Conservation (phyloP, 2,797 vertebrate genomes). For the Phataginus tetradactyla region DNA sequence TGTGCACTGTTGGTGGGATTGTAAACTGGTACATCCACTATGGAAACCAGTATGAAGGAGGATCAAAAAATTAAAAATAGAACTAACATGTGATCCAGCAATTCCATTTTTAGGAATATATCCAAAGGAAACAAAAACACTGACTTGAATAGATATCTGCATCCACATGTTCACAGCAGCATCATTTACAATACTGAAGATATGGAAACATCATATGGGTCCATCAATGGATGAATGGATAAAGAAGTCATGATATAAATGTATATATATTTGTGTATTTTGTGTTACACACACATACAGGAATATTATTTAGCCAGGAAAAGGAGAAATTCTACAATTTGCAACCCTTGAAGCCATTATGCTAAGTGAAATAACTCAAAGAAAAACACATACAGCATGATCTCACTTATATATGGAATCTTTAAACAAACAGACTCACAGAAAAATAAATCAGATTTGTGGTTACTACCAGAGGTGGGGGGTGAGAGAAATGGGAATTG, state of each 20-base stretch:
- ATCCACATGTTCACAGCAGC: neutral
- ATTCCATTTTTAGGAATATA: neutral
- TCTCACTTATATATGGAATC: neutral
- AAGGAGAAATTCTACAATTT: neutral
- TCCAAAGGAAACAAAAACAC: neutral
- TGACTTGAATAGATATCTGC: neutral
- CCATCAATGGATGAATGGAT: neutral
- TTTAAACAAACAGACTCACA: neutral
- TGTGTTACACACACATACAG: neutral
- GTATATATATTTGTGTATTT: no score
- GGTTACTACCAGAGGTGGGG: neutral
- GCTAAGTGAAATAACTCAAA: neutral
- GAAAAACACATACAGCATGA: neutral
- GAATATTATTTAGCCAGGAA: neutral
- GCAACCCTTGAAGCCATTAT: neutral
- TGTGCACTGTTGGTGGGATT: neutral
- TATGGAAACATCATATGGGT: neutral
- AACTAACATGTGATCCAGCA: neutral
- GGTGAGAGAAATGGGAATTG: neutral
- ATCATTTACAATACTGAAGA: neutral
- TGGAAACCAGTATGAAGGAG: neutral
- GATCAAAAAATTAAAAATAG: neutral
- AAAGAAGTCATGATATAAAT: neutral
- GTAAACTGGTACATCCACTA: neutral
- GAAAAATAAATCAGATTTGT: neutral